Conservation (phyloP, 2,888 invertebrate species). For the Smittia sp. region DNA sequence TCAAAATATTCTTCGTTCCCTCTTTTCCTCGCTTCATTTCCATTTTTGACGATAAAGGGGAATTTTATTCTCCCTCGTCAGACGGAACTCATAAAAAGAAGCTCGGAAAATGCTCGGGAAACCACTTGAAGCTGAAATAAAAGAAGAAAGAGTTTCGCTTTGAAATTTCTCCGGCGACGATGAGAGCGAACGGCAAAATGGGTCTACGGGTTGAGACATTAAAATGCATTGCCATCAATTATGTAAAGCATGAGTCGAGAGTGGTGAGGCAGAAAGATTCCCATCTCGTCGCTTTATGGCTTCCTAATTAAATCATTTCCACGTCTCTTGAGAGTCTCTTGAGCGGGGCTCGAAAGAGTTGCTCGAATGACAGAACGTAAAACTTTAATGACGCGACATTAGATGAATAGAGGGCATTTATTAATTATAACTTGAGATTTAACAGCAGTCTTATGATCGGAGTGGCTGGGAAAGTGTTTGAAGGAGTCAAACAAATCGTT, state of each 20-base stretch:
- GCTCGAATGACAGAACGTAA: background rate
- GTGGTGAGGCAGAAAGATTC: conserved; percentile 14
- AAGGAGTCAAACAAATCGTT: too few relatives aligned
- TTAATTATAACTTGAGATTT: background rate
- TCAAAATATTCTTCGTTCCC: conserved; percentile 21
- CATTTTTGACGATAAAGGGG: background rate
- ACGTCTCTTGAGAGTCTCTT: background rate
- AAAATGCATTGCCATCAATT: conserved; percentile 35
- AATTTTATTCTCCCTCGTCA: background rate
- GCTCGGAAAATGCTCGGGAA: background rate
- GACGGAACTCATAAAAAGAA: background rate
- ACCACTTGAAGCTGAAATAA: conserved; percentile 6
- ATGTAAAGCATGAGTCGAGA: conserved; percentile 10
- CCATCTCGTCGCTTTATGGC: background rate
- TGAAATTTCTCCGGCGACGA: background rate
- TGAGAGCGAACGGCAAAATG: background rate
- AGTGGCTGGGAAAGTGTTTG: background rate
- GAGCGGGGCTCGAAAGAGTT: background rate
- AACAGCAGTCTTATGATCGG: background rate
- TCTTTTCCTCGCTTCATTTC: background rate
- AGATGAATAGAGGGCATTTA: background rate
- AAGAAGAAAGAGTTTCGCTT: background rate
- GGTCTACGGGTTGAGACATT: background rate
- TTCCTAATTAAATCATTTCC: conserved; percentile 35
- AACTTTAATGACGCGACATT: background rate